These are phyloP conservation scores for Pachyramphus minor DNA, from an alignment of 2,113 vertebrate genomes.

Conservation along the genomic window DNA sequence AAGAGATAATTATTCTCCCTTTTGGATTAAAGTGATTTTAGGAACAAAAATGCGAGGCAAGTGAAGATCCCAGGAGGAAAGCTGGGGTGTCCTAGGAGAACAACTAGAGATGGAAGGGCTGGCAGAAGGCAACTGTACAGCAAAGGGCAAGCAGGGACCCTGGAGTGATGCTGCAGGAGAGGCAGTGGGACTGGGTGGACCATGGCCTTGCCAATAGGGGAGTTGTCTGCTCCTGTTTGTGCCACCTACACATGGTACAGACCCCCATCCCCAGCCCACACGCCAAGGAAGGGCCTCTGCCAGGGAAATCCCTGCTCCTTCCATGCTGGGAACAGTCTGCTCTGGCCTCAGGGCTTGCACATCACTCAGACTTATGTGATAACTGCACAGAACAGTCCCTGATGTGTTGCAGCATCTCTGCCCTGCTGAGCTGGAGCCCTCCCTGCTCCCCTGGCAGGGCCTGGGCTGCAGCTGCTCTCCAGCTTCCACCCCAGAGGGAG, in stretches of 20 bases:
- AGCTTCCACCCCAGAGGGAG: not conserved
- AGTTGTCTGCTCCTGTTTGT: not conserved
- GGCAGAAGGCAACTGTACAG: not conserved
- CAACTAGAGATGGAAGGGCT: not conserved
- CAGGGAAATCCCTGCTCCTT: not conserved
- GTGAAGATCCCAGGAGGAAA: not conserved
- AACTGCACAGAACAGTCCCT: fast-evolving
- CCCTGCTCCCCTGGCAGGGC: not conserved
- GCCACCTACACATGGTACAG: not conserved
- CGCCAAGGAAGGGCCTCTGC: not conserved
- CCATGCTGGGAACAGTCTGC: not conserved
- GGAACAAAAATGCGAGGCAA: not conserved
- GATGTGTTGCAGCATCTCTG: not conserved
- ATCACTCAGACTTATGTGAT: not conserved
- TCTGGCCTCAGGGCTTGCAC: not conserved
- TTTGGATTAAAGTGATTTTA: not conserved
- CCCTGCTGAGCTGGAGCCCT: not conserved
- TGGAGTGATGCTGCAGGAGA: not conserved
- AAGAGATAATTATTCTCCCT: conserved; percentile 32
- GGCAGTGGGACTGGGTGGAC: not conserved
- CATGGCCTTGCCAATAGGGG: not conserved
- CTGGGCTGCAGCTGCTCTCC: not conserved
- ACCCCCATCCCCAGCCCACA: not conserved
- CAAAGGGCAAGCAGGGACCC: not conserved
- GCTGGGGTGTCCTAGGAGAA: not conserved